These are phyloP conservation scores for Microctonus aethiopoides DNA, from an alignment of 2,888 invertebrate genomes.

Conservation along the genomic window DNA sequence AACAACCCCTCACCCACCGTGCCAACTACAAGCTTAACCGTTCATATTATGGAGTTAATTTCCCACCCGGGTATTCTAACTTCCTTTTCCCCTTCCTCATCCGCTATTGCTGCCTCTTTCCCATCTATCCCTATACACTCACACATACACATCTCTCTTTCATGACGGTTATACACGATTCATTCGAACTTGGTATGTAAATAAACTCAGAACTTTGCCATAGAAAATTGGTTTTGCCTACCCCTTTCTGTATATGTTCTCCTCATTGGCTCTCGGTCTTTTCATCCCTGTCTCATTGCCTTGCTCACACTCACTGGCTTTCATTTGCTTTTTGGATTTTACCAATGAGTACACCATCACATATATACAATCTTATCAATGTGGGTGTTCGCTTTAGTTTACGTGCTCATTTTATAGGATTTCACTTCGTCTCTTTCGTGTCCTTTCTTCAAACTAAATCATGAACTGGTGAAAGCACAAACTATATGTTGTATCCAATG, in stretches of 20 bases:
- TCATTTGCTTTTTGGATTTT: not conserved
- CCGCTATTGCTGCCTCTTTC: not conserved
- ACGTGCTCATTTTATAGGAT: constrained; percentile 5
- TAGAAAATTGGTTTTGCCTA: constrained; percentile 36
- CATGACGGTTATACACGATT: constrained; percentile 3
- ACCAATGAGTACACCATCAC: not conserved
- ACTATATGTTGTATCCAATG: too few species aligned
- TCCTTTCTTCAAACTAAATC: not conserved
- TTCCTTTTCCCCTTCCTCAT: constrained; percentile 1
- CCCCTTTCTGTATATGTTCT: not conserved
- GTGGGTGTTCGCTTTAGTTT: not conserved
- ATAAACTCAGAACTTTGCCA: constrained; percentile 35
- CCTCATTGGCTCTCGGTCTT: too few species aligned
- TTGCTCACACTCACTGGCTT: too few species aligned
- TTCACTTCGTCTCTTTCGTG: not conserved
- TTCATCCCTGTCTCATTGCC: too few species aligned
- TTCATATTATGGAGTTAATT: constrained; percentile 22
- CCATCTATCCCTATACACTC: constrained; percentile 9
- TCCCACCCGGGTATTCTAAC: constrained; percentile 9
- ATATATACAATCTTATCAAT: not conserved
- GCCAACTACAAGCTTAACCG: constrained; percentile 21
- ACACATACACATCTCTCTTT: not conserved
- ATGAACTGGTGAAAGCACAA: not conserved
- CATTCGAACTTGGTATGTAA: constrained; percentile 35
- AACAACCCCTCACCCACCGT: not conserved